Percentiles rank a stretch among this genome's conserved stretches.
Evolutionary conservation across 2,888 invertebrate genomes (phyloP).

Genomic region (Eilema caniola): DNA sequence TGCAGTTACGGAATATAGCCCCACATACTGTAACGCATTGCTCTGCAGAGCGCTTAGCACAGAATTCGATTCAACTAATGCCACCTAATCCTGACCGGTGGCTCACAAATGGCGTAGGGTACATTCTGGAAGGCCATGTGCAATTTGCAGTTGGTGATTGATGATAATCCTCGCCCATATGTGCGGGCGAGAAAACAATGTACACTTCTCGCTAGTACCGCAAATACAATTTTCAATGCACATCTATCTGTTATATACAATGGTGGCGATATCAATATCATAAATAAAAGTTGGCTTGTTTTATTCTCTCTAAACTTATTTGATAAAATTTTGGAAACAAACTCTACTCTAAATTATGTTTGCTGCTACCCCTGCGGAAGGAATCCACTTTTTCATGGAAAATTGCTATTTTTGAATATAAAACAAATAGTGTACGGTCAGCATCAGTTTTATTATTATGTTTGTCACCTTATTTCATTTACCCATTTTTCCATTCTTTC

Average conservation of each 20-base stretch:
- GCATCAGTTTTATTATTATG: too few relatives aligned
- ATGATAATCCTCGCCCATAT: conserved; percentile 80
- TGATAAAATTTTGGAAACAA: too few relatives aligned
- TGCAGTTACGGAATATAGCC: conserved; percentile 58
- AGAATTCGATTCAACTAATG: conserved; percentile 85
- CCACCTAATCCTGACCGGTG: conserved; percentile 80
- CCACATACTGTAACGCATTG: conserved; percentile 73
- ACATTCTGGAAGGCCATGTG: conserved; percentile 80
- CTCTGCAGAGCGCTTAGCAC: conserved; percentile 81
- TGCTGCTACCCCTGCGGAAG: too few relatives aligned
- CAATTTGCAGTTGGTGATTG: conserved; percentile 83
- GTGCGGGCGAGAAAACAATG: conserved; percentile 69
- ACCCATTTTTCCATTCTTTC: too few relatives aligned
- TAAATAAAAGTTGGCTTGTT: not conserved
- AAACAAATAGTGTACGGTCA: too few relatives aligned
- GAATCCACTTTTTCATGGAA: too few relatives aligned
- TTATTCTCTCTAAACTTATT: conserved; percentile 11
- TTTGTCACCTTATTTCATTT: too few relatives aligned
- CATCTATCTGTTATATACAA: conserved; percentile 30
- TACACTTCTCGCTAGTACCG: conserved; percentile 46
- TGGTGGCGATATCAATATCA: conserved; percentile 21
- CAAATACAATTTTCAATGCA: conserved; percentile 57
- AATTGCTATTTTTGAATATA: too few relatives aligned
- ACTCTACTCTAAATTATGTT: not conserved
- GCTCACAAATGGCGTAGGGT: conserved; percentile 76